Percentiles rank a stretch among this genome's conserved stretches.
Conservation (phyloP, 2,113 vertebrate species). For the Ibidorhyncha struthersii region DNA sequence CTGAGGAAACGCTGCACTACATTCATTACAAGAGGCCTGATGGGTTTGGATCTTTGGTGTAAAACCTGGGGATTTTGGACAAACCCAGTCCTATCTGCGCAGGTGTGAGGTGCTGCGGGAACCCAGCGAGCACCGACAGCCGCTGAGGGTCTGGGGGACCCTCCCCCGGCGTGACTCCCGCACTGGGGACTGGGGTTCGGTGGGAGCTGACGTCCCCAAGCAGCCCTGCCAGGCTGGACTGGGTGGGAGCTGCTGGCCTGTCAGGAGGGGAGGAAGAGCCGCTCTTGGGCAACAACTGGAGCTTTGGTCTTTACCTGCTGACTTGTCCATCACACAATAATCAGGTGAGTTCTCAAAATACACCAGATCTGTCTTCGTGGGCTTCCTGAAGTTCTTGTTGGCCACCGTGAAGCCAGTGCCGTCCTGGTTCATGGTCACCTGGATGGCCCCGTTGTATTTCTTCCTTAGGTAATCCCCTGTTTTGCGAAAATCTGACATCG, state of each 20-base stretch:
- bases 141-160: neutral
- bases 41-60: neutral
- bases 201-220: neutral
- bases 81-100: neutral
- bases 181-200: accelerated
- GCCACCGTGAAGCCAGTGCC: constrained; percentile 93
- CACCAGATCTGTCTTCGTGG: constrained; percentile 95
- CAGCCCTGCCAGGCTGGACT: neutral
- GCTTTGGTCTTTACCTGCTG: constrained; percentile 84
- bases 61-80: neutral
- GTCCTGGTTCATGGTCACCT: constrained; percentile 96
- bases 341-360: constrained; percentile 99
- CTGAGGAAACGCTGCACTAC: neutral
- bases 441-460: constrained; percentile 95
- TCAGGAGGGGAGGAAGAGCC: neutral
- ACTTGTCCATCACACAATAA: constrained; percentile 96
- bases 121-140: neutral
- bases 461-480: constrained; percentile 92
- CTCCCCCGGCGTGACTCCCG: neutral
- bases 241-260: neutral
- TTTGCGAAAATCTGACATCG: constrained; percentile 95
- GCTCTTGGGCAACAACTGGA: neutral
- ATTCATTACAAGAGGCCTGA: too few species aligned
- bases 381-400: constrained; percentile 93
- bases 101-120: neutral